A percentile compares a stretch with the other conserved stretches of the same genome.
These are phyloP conservation scores for Megalops cyprinoides DNA, from an alignment of 2,797 vertebrate species.

Conservation along the genomic window DNA sequence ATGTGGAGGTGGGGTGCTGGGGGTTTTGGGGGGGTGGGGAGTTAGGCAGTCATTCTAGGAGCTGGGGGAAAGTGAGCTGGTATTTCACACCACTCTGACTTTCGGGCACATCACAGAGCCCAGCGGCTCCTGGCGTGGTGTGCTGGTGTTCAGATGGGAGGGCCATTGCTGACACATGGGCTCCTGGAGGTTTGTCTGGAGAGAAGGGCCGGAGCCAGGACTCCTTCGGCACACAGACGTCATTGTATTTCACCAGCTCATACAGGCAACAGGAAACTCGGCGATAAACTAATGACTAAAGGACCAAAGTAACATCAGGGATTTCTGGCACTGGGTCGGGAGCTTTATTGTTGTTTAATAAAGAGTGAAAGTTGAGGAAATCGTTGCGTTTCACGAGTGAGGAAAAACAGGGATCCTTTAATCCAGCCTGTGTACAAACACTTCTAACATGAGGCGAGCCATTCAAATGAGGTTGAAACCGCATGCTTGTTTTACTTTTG, in stretches of 20 bases:
- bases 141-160: constrained; percentile 49
- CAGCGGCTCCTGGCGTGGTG: constrained; percentile 32
- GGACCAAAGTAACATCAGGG: neutral
- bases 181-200: constrained; percentile 34
- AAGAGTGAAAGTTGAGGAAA: constrained; percentile 7
- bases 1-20: neutral
- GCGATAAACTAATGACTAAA: neutral
- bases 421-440: constrained; percentile 28
- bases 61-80: constrained; percentile 29
- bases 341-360: neutral
- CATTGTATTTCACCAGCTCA: neutral
- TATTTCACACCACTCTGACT: constrained; percentile 58
- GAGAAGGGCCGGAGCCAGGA: too few relatives aligned
- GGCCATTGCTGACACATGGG: constrained; percentile 29
- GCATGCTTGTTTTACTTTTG: constrained; percentile 19
- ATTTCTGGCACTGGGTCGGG: neutral
- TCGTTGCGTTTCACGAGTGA: neutral
- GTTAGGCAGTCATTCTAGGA: neutral
- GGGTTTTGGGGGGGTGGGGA: neutral
- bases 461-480: constrained; percentile 24
- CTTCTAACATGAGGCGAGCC: constrained; percentile 25
- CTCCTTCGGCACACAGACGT: neutral
- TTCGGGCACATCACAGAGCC: constrained; percentile 42
- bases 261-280: neutral
- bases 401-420: neutral